Evolutionary conservation across 2,797 vertebrate species (phyloP), one percentile per base, ranked within the genome.

Genomic region (Cirrhinus molitorella): DNA sequence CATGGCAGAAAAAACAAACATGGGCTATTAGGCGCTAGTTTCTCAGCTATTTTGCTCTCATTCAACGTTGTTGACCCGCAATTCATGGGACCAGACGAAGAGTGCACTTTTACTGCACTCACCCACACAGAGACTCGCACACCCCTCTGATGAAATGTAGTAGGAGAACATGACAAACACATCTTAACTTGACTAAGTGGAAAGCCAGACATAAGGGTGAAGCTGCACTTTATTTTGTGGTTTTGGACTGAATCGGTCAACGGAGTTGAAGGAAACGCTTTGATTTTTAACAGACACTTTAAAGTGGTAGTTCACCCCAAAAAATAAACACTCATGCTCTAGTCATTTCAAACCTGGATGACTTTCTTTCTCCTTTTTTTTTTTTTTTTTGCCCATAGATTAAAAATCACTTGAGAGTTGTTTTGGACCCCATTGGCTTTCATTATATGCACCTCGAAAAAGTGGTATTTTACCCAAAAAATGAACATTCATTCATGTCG

Each of bases 111-210:
- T 65, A 75, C 57, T 40, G 34, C 61, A n/a, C 49, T 82, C 71
- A 28, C 47, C 23, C 70, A 49, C 80, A 47, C 53, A 34, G 61
- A 9, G 6, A 25, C 31, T 16, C 55, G 17, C 57, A 23, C 40
- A 47, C 73, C 21, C 61, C 40, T 59, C 68, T 49, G 55, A 73
- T 81, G 28, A 73, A 63, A 49, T 63, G n/a, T 4, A 59, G 55
- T 13, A 23, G 79, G 70, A 82, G 59, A 83, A 67, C 71, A 76
- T 75, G 71, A 75, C 47, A 72, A 57, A 75, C 45, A 51, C 51
- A 57, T 43, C 23, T 68, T 31, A 19, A 70, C 66, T 66, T 19
- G 59, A 53, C 28, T 83, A 31, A 67, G 59, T 57, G 34, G 49
- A 83, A 67, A 83, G 16, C 61, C 80, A 83, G 71, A 75, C 23